Base-by-base conservation (phyloP, 2,888 invertebrate species). In the Alloplasta piceator region DNA sequence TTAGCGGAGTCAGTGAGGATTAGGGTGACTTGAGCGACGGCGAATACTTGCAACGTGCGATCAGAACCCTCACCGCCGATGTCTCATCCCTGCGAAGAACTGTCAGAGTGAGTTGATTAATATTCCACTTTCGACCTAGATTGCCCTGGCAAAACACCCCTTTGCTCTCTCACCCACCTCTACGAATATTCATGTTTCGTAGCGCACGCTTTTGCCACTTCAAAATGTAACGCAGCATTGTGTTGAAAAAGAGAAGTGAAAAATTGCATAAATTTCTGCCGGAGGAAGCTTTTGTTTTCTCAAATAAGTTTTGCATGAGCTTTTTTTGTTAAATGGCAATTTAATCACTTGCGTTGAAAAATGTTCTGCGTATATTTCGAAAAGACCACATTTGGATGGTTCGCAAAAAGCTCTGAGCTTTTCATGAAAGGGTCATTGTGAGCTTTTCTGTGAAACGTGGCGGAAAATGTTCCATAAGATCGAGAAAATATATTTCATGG, bases 81-180 rank as follows among this genome's bases (percentile, higher is more conserved):
- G 56, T 79, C 60, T 72, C 78, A 60, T 75, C 72, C 36, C 52
- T 61, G 63, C 68, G 83, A 78, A 83, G 76, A 76, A 79, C 81
- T 77, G 77, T 77, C 83, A 74, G 70, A 43, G 68, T 63, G 72
- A 82, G 83, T 80, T 79, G 83, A 82, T 83, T 83, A 82, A 83
- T 83, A 83, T 79, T 83, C 71, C 67, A 77, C 73, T 74, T 77
- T 77, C 56, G 73, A 77, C 73, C 82, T 63, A 73, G 60, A 70
- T 79, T 74, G 56, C 71, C 74, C 14, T 26, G 26, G 26, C 26
- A 26, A 26, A 26, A 26, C 26, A 58, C 64, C 14, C 64, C 63
- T 43, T 14, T 14, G 4, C 14, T 48, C 48, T 16, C 7, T 52
- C 48, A 55, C 43, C 16, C 63, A n/a, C 10, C 26, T 43, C 6